Evolutionary conservation across 2,113 vertebrate species (phyloP).

Genomic region (Dinomys branickii): DNA sequence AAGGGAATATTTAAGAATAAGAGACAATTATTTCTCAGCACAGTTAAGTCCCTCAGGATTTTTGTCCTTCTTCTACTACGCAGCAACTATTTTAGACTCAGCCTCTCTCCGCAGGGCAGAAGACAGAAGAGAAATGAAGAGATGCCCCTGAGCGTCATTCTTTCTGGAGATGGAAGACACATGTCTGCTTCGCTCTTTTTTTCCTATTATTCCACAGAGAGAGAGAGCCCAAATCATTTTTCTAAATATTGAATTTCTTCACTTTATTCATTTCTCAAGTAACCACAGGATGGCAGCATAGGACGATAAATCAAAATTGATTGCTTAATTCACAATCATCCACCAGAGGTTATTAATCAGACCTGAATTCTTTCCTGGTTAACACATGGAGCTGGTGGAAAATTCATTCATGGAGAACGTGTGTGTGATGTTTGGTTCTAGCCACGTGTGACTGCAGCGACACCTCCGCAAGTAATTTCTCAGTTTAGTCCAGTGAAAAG

Average conservation of each 20-base stretch:
- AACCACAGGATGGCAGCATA: constrained; percentile 87
- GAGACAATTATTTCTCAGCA: constrained; percentile 60
- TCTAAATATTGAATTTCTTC: not conserved
- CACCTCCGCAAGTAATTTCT: constrained; percentile 42
- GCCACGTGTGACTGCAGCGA: not conserved
- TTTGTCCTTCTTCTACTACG: constrained; percentile 61
- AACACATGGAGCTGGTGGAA: not conserved
- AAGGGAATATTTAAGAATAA: constrained; percentile 57
- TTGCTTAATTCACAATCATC: constrained; percentile 12
- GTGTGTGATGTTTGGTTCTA: not conserved
- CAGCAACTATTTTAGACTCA: constrained; percentile 31
- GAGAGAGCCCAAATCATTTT: constrained; percentile 24
- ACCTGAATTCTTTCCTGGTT: not conserved
- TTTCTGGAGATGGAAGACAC: constrained; percentile 8
- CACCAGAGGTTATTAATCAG: constrained; percentile 46
- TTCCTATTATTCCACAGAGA: not conserved
- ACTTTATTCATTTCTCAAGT: not conserved
- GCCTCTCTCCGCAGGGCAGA: not conserved
- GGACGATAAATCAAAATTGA: constrained; percentile 67
- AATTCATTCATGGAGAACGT: not conserved
- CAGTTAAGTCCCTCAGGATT: constrained; percentile 9
- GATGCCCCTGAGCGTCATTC: not conserved
- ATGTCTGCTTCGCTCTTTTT: not conserved
- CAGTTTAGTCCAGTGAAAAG: not conserved
- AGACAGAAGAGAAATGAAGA: not conserved